phyloP scores from a whole-genome alignment of 2,888 invertebrate species.

The Pseudococcus jackbeardsleyi region DNA sequence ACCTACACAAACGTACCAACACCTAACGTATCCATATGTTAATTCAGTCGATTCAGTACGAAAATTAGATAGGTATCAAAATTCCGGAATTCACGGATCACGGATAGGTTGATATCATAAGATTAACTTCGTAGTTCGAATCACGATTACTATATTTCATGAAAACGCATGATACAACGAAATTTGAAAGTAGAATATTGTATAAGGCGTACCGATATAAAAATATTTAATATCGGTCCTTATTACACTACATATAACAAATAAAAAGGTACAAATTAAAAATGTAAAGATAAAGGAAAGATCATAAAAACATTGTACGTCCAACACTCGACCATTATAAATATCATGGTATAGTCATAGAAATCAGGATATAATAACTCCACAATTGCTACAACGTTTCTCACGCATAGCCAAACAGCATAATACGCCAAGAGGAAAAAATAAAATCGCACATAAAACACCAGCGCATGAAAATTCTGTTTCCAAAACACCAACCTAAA shows the following conservation, averaged over 20 bases:
- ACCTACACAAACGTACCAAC: too few species aligned
- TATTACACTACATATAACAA: background rate
- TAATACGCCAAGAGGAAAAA: conserved; percentile 53
- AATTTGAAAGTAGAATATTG: too few species aligned
- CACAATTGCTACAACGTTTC: conserved; percentile 57
- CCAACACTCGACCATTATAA: background rate
- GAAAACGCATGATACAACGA: too few species aligned
- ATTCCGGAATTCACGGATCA: too few species aligned
- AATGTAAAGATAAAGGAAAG: background rate
- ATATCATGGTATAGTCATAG: background rate
- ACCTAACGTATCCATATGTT: too few species aligned
- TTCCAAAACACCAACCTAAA: conserved; percentile 56
- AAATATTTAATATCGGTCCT: too few species aligned
- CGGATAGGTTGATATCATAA: too few species aligned
- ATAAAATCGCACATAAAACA: conserved; percentile 39
- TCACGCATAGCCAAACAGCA: conserved; percentile 53
- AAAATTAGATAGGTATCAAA: too few species aligned
- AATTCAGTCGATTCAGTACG: too few species aligned
- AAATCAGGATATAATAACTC: background rate
- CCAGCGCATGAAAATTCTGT: conserved; percentile 40
- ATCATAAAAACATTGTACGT: background rate
- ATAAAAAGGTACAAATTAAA: background rate
- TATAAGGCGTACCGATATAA: too few species aligned
- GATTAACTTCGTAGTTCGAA: too few species aligned
- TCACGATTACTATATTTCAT: too few species aligned